Percentiles rank a stretch among this genome's conserved stretches.
phyloP scores from a whole-genome alignment of 2,113 vertebrate genomes.

The Isurus oxyrinchus region DNA sequence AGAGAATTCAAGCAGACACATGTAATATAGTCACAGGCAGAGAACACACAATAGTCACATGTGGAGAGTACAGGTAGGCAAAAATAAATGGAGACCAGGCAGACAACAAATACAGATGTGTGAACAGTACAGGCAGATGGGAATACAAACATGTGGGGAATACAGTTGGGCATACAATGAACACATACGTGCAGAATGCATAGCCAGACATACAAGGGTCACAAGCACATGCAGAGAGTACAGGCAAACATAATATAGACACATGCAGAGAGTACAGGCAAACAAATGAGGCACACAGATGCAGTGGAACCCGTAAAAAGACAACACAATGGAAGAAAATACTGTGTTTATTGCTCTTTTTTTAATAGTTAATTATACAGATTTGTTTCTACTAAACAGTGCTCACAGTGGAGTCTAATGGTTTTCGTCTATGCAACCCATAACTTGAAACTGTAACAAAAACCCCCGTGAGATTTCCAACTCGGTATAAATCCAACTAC shows the following conservation, averaged over 20 bases:
- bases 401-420: slow-evolving; percentile 14
- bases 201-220: background rate
- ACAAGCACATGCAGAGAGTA: background rate
- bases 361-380: slow-evolving; percentile 21
- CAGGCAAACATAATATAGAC: background rate
- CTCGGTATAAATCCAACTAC: slow-evolving; percentile 62
- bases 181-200: background rate
- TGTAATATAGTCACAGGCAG: background rate
- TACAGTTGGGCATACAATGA: background rate
- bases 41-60: background rate
- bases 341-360: slow-evolving; percentile 7
- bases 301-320: background rate
- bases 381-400: slow-evolving; percentile 6
- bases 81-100: background rate
- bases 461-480: background rate
- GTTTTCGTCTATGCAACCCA: background rate
- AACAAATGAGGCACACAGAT: background rate
- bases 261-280: background rate
- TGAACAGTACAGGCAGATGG: background rate
- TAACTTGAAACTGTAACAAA: slow-evolving; percentile 38
- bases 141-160: background rate
- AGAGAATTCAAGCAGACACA: background rate
- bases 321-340: slow-evolving; percentile 20
- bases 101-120: background rate
- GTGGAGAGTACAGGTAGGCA: background rate